phyloP scores from a whole-genome alignment of 2,113 vertebrate species.

The Pseudolaguvia tuberculata region DNA sequence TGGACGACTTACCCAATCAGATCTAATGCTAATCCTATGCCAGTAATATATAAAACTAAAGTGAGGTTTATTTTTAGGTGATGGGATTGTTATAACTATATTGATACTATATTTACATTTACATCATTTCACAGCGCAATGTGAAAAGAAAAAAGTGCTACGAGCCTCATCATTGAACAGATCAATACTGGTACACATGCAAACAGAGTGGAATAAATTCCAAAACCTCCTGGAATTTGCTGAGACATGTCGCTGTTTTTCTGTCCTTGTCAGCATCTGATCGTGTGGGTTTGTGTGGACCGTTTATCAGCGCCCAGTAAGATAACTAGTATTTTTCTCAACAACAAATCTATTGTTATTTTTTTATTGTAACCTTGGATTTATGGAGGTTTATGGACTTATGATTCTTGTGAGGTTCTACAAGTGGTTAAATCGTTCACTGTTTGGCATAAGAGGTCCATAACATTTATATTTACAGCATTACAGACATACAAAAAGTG shows the following conservation, averaged over 20 bases:
- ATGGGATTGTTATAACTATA: background rate
- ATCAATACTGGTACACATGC: no score
- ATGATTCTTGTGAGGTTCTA: background rate
- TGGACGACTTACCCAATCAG: slow-evolving; percentile 42
- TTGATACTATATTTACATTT: background rate
- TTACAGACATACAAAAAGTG: no score
- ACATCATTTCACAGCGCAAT: no score
- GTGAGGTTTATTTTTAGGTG: background rate
- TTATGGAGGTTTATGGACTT: background rate
- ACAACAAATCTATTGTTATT: background rate
- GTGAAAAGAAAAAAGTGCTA: no score
- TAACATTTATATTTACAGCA: no score
- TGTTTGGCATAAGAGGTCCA: no score
- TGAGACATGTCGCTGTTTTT: background rate
- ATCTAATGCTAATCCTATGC: background rate
- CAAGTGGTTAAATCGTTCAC: no score
- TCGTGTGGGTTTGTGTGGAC: background rate
- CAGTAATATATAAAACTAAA: background rate
- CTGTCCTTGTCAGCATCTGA: slow-evolving; percentile 18
- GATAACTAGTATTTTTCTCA: background rate
- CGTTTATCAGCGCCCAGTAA: background rate
- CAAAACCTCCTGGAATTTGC: no score
- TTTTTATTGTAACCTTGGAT: slow-evolving; percentile 11
- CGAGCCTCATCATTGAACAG: no score
- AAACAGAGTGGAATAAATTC: no score